A percentile compares a stretch with the other conserved stretches of the same genome.
phyloP scores from a whole-genome alignment of 1,140 invertebrate genomes.

The Linepithema humile region DNA sequence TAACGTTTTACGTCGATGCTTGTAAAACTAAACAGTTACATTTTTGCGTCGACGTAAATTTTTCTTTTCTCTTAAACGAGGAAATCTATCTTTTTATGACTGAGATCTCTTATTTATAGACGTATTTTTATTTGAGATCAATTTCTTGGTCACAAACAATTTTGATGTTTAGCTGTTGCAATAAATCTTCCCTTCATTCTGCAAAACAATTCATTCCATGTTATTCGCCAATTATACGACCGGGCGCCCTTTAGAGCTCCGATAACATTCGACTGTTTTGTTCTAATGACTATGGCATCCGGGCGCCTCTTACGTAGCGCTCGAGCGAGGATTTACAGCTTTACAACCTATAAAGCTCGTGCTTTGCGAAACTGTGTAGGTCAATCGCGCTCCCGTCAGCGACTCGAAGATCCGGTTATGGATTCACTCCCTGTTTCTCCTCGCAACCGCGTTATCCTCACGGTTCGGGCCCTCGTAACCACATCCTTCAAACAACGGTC shows the following conservation, averaged over 20 bases:
- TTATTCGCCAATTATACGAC: slow-evolving; percentile 46
- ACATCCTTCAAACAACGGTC: slow-evolving; percentile 66
- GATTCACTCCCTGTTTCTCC: slow-evolving; percentile 46
- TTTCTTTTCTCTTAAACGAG: no score
- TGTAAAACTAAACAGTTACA: neutral
- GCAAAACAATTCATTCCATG: slow-evolving; percentile 36
- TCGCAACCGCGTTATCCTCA: slow-evolving; percentile 39
- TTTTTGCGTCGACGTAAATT: neutral
- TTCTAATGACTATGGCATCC: slow-evolving; percentile 70
- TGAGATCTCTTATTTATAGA: neutral
- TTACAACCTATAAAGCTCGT: slow-evolving; percentile 75
- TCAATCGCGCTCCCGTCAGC: slow-evolving; percentile 65
- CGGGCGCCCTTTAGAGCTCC: slow-evolving; percentile 47
- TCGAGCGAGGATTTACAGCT: slow-evolving; percentile 68
- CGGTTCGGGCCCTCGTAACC: slow-evolving; percentile 17
- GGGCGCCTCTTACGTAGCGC: slow-evolving; percentile 52
- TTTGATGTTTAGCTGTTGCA: neutral
- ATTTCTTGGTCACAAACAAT: neutral
- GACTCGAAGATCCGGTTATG: slow-evolving; percentile 51
- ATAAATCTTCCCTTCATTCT: neutral
- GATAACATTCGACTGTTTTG: slow-evolving; percentile 65
- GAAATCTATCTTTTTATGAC: neutral
- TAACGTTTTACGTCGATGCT: neutral
- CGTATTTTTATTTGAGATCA: neutral
- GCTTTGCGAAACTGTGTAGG: slow-evolving; percentile 61